Conservation (phyloP, 1,140 invertebrate species). For the Dolichoris vasculosae region DNA sequence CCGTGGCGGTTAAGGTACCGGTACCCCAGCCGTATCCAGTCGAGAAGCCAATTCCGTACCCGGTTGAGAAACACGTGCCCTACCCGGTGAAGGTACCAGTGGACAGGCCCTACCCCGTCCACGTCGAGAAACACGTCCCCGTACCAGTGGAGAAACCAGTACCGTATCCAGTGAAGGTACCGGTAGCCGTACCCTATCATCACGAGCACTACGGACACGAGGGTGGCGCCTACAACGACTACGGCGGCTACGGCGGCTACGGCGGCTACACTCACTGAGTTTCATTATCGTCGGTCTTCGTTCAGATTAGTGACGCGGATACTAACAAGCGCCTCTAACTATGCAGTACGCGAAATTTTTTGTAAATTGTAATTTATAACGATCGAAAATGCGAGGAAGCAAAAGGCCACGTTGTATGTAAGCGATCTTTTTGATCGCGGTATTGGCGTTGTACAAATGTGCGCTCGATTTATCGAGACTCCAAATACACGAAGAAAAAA, state of each 20-base stretch:
- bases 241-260: slow-evolving; percentile 24
- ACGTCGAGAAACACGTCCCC: slow-evolving; percentile 79
- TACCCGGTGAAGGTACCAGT: slow-evolving; percentile 82
- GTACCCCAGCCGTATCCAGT: slow-evolving; percentile 72
- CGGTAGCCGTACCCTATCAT: slow-evolving; percentile 75
- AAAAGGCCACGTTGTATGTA: neutral
- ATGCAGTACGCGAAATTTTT: slow-evolving; percentile 4
- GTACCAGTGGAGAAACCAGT: slow-evolving; percentile 78
- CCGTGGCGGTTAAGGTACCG: slow-evolving; percentile 76
- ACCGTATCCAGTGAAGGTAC: slow-evolving; percentile 79
- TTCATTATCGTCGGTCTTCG: too few relatives aligned
- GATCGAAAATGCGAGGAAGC: neutral
- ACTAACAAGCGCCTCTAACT: neutral
- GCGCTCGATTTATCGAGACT: neutral
- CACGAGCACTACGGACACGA: slow-evolving; percentile 15
- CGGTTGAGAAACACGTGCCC: slow-evolving; percentile 83
- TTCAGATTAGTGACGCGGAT: neutral
- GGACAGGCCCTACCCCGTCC: slow-evolving; percentile 79
- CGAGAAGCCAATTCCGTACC: slow-evolving; percentile 78
- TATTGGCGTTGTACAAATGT: neutral
- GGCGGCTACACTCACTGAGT: neutral
- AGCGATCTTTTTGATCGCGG: slow-evolving; percentile 8
- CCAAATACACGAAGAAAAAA: neutral
- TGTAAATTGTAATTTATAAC: slow-evolving; percentile 34
- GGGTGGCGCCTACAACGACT: neutral